A percentile compares a stretch with the other conserved stretches of the same genome.
Conservation (phyloP, 2,888 invertebrate species). For the Sphaerophoria rueppellii region DNA sequence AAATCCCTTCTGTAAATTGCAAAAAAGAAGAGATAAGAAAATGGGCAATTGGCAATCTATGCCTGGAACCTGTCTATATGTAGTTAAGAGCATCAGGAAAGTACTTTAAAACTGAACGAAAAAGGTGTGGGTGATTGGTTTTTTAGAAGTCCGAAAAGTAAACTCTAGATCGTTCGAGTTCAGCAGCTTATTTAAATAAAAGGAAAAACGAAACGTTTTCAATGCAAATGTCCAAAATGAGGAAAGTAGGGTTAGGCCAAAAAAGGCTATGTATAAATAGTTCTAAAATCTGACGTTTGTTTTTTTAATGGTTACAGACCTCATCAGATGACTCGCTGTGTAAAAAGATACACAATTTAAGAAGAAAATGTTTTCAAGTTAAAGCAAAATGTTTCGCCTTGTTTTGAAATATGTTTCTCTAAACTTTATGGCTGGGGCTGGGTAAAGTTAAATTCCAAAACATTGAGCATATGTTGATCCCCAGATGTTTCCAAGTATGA, state of each 20-base stretch:
- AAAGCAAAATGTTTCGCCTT: background rate
- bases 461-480: background rate
- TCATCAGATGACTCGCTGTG: background rate
- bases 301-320: no score
- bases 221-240: no score
- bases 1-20: constrained; percentile 12
- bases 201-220: no score
- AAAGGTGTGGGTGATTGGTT: constrained; percentile 32
- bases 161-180: background rate
- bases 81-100: background rate
- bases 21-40: background rate
- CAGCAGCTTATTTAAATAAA: background rate
- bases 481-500: background rate
- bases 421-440: background rate
- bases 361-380: background rate
- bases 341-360: background rate
- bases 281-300: no score
- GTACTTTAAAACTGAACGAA: background rate
- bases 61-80: constrained; percentile 14
- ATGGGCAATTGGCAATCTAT: constrained; percentile 31
- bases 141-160: background rate
- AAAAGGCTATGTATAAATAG: no score
- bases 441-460: background rate
- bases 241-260: no score
- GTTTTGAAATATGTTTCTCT: background rate